Evolutionary conservation across 2,113 vertebrate genomes (phyloP).

Genomic region (Odocoileus virginianus): DNA sequence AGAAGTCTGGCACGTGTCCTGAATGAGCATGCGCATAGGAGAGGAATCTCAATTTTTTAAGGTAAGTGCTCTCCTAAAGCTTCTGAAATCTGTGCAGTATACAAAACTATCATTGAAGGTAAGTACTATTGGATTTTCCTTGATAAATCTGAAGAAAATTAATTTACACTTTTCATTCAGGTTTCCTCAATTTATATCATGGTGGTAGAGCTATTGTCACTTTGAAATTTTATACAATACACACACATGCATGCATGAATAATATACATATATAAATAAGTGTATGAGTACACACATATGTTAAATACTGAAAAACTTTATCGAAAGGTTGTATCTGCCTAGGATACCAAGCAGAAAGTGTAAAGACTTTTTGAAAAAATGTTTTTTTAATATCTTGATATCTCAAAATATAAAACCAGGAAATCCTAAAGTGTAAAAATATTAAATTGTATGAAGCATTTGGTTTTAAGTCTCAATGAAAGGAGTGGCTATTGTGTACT

Average conservation of each 20-base stretch:
- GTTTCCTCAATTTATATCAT: background rate
- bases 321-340: background rate
- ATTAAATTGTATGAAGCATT: background rate
- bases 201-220: accelerated
- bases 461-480: background rate
- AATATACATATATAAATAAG: background rate
- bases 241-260: background rate
- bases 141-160: background rate
- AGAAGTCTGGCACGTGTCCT: slow-evolving; percentile 55
- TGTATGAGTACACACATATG: background rate
- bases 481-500: background rate
- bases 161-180: background rate
- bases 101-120: slow-evolving; percentile 58
- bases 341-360: background rate
- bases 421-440: background rate
- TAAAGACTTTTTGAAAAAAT: background rate
- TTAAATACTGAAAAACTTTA: background rate
- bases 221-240: background rate
- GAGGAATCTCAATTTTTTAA: slow-evolving; percentile 38
- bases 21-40: slow-evolving; percentile 49
- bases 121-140: slow-evolving; percentile 30
- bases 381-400: background rate
- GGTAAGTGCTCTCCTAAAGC: slow-evolving; percentile 66
- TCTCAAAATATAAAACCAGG: background rate
- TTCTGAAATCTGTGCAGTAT: slow-evolving; percentile 60